Base-by-base conservation (phyloP, 2,797 vertebrate species). In the Rhabdomys pumilio region DNA sequence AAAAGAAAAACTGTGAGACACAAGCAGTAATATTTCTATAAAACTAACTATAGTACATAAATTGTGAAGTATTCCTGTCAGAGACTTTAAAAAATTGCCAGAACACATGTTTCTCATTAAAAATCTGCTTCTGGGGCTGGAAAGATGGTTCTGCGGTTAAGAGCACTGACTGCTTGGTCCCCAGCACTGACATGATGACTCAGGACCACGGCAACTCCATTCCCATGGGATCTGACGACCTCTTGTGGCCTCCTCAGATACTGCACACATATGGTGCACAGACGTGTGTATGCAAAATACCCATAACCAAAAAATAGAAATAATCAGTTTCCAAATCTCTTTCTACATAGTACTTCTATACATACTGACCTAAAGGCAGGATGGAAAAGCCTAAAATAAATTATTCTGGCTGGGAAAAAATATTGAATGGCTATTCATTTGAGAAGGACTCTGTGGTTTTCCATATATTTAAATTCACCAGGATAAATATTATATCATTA, bases 311-410 rank as follows among this genome's bases (percentile, higher is more conserved):
- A 86, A 69, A 69, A 10, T 53, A n/a, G 19, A 86, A 63, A 57
- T 24, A 81, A 61, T 19, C 24, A 50, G 8, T 69, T 53, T 53
- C 69, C 53, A 82, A 61, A 6, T 24, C 79, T 96, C 59, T 61
- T 89, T 80, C 47, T 59, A 17, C 59, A 77, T 67, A 82, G n/a
- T 82, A 41, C 81, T 95, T 88, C 61, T 91, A 80, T 1, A 57
- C 17, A 67, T 95, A 79, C 47, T 86, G 79, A 79, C 84, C 41
- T 47, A 86, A 26, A 24, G 59, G 1, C 41, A 89, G 67, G 92
- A 55, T 77, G 65, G 31, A 53, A 89, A 96, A 93, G 2, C 24
- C 72, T 92, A 92, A 93, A 87, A 84, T 77, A 94, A 94, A 96
- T 94, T 94, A 85, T 87, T 29, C 29, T 20, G 31, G 13, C 44